Percentiles rank a stretch among this genome's conserved stretches.
These are phyloP conservation scores for Iguana delicatissima DNA, from an alignment of 2,797 vertebrate genomes.

Conservation along the genomic window DNA sequence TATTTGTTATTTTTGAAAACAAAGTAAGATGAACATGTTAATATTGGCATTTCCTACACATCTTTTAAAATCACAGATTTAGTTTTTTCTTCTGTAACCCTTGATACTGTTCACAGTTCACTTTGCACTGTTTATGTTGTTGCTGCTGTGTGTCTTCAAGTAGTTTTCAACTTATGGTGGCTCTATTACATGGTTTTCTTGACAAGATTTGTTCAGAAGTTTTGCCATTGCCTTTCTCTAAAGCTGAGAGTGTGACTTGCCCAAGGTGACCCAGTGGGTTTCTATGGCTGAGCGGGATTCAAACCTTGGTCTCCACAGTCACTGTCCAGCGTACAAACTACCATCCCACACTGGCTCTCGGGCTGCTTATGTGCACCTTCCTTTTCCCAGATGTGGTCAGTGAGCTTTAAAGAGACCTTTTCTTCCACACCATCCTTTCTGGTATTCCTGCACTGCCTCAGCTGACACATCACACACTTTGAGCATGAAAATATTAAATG, in stretches of 20 bases:
- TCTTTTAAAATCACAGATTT: neutral
- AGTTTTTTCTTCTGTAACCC: neutral
- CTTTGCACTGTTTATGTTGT: neutral
- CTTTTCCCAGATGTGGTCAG: neutral
- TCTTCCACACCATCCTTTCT: neutral
- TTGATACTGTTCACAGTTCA: conserved; percentile 1
- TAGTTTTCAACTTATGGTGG: no score
- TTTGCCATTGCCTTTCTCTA: no score
- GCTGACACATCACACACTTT: neutral
- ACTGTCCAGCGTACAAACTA: no score
- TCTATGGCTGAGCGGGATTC: no score
- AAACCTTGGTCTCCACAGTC: no score
- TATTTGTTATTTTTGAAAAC: neutral
- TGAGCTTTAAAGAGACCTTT: neutral
- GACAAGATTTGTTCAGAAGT: no score
- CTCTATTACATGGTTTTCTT: no score
- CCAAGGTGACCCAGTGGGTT: no score
- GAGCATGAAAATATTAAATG: neutral
- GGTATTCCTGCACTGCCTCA: neutral
- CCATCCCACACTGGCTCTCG: no score
- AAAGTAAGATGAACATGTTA: neutral
- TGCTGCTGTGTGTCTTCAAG: no score
- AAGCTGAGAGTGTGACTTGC: no score
- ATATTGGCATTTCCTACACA: neutral
- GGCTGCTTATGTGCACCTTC: neutral